Evolutionary conservation across 2,888 invertebrate genomes (phyloP), one percentile per base, ranked within the genome.

Genomic region (Ganaspis brasiliensis): DNA sequence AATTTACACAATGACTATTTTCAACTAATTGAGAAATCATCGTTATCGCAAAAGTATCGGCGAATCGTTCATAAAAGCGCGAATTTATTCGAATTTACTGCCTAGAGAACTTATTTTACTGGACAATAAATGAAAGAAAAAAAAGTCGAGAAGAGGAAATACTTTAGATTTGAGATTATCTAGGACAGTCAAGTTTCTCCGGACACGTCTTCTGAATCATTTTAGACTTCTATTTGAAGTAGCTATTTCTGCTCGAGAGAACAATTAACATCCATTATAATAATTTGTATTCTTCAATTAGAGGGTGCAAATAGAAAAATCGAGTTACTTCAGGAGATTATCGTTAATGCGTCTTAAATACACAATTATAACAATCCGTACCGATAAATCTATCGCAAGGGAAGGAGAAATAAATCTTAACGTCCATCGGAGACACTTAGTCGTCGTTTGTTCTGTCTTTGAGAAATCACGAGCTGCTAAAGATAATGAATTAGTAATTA

Each of bases 371-470:
- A 67, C 14, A 67, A 67, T 67, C 67, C 67, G 45, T 45, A 67
- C 26, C 45, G 67, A 67, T 24, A 67, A n/a, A 67, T 67, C 10
- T 67, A 45, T 45, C 24, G 67, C 21, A 67, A 45, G 45, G 45
- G 24, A 67, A 45, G 67, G 45, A 67, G 67, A 67, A 45, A 67
- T 67, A 67, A 67, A 67, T 45, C 67, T 63, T 67, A 67, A 67
- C 67, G 45, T 67, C 67, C 67, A 67, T 67, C 45, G 19, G 45
- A 24, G 24, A 26, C 67, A 67, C 5, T 19, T 40, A 40, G 24
- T 45, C 67, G 67, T 45, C 67, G 45, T 67, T 67, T 59, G 40
- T 45, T 26, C 67, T 45, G 24, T 45, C 67, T 24, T 40, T n/a
- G 67, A 67, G 24, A 67, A 45, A 21, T 67, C 45, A 67, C 67